Conservation (phyloP, 2,113 vertebrate species). For the Castor canadensis region DNA sequence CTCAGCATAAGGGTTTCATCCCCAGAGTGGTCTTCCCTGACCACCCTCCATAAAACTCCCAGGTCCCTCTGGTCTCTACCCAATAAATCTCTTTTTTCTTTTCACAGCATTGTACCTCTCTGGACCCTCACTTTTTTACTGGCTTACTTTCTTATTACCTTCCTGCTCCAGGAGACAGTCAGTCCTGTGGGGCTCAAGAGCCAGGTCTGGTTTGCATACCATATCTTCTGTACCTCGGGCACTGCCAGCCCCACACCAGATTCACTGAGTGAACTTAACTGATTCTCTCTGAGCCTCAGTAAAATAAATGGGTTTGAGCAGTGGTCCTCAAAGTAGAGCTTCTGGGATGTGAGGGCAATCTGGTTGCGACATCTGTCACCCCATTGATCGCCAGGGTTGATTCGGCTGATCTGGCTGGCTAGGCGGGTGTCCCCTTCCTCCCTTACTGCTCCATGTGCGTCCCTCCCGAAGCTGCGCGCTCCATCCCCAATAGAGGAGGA, state of each 20-base stretch:
- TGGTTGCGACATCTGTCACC: too few relatives aligned
- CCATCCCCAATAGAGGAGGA: too few relatives aligned
- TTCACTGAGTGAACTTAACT: not conserved
- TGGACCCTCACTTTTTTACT: not conserved
- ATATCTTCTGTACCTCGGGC: too few relatives aligned
- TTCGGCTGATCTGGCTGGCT: too few relatives aligned
- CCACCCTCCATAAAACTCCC: not conserved
- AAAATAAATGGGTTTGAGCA: not conserved
- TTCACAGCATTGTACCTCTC: not conserved
- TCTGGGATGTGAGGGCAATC: too few relatives aligned
- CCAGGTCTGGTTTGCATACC: rapidly evolving
- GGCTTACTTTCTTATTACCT: not conserved
- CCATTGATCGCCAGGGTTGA: too few relatives aligned
- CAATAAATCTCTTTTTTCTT: not conserved
- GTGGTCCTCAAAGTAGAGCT: not conserved
- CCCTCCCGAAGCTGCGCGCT: too few relatives aligned
- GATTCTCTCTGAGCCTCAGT: not conserved
- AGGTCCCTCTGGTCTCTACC: not conserved
- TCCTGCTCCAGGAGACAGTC: not conserved
- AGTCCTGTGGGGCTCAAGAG: not conserved
- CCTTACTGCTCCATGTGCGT: too few relatives aligned
- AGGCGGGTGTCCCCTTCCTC: too few relatives aligned
- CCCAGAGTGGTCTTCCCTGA: not conserved
- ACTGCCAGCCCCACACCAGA: rapidly evolving
- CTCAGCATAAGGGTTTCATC: not conserved